phyloP scores from a whole-genome alignment of 2,113 vertebrate species.

The Peucedramus taeniatus region DNA sequence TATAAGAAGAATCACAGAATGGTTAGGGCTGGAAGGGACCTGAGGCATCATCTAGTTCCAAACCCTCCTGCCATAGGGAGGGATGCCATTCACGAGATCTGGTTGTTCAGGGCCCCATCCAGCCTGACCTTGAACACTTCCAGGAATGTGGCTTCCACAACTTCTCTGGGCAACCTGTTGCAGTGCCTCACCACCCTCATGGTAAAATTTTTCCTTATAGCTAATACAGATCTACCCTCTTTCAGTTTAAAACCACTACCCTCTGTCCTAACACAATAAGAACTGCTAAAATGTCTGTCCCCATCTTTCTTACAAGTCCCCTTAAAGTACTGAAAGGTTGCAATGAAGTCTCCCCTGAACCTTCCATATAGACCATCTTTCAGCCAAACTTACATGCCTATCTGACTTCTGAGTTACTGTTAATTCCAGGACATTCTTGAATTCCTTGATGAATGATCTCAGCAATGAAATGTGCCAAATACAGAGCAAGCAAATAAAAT shows the following conservation, averaged over 20 bases:
- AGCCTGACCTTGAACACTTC: not conserved
- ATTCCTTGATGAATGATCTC: not conserved
- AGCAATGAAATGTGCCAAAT: not conserved
- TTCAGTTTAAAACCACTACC: not conserved
- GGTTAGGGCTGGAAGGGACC: not conserved
- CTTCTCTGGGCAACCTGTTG: not conserved
- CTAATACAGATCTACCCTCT: not conserved
- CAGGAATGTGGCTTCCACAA: not conserved
- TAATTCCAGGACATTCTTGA: not conserved
- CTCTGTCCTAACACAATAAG: not conserved
- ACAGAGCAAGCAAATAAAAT: not conserved
- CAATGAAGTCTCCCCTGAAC: not conserved
- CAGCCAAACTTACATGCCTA: not conserved
- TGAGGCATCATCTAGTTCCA: not conserved
- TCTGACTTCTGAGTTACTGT: not conserved
- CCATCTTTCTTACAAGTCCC: not conserved
- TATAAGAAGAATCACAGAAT: not conserved
- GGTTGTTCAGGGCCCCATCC: not conserved
- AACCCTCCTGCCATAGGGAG: not conserved
- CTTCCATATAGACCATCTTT: not conserved
- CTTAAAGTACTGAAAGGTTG: not conserved
- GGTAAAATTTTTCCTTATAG: not conserved
- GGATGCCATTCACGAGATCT: not conserved
- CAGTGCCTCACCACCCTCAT: not conserved
- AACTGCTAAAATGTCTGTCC: not conserved